Base-by-base conservation (phyloP, 1,140 invertebrate genomes). In the Aphis gossypii region DNA sequence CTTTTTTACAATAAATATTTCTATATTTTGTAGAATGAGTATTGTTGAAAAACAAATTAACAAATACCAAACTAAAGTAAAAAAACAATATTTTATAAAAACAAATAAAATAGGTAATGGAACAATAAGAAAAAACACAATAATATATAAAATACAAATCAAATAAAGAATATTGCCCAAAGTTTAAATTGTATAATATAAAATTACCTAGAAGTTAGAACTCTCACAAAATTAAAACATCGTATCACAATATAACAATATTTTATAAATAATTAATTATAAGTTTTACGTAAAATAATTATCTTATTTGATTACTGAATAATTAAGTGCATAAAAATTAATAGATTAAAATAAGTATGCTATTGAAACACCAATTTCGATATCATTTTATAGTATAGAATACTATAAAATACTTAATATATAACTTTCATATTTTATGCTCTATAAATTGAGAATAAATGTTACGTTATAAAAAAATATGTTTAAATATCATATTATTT, bases 101-200 rank as follows among this genome's bases (percentile, higher is more conserved):
- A 14, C n/a, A 76, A 76, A 76, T 76, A n/a, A 68, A 14, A n/a
- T 14, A 76, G 30, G 30, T 76, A n/a, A 76, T 76, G n/a, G n/a
- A n/a, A 76, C 30, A 76, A n/a, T 76, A 76, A 76, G 18, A 68
- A 68, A 14, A n/a, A 76, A 76, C 60, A 0, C 14, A 76, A 76
- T 18, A 76, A n/a, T n/a, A n/a, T 76, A 76, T 76, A 76, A 76
- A 20, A 76, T 76, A 76, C n/a, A 76, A 76, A 76, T n/a, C 60
- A 3, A 76, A n/a, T 76, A 35, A n/a, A 76, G 14, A 76, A n/a
- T 76, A 76, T 76, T 18, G 60, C 60, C n/a, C n/a, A 18, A 76
- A 76, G 60, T 76, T 76, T 76, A n/a, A n/a, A n/a, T 35, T 76
- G 60, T 76, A n/a, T 76, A 76, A n/a, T 76, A 76, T 76, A 76